Evolutionary conservation across 2,888 invertebrate genomes (phyloP).

Genomic region (Temnothorax ravouxi): DNA sequence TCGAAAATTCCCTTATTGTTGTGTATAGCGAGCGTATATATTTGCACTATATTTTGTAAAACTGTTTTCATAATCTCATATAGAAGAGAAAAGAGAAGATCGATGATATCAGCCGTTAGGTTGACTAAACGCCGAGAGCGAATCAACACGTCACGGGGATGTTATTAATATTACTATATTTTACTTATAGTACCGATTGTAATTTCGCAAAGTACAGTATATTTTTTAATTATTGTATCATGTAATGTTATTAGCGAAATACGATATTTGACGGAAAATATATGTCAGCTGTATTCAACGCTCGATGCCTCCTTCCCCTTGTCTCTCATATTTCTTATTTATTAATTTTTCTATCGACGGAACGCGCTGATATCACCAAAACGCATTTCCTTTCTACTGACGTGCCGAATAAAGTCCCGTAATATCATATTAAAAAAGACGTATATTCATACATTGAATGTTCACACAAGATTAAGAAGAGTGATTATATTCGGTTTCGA

Average conservation of each 20-base stretch:
- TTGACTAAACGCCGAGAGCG: slow-evolving; percentile 51
- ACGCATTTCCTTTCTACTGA: background rate
- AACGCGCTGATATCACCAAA: background rate
- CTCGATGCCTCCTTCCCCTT: background rate
- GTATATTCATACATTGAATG: background rate
- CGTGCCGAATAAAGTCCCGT: background rate
- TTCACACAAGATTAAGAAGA: background rate
- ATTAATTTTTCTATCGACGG: background rate
- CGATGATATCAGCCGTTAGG: slow-evolving; percentile 32
- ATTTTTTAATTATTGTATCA: slow-evolving; percentile 85
- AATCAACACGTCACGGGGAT: slow-evolving; percentile 47
- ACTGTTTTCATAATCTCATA: slow-evolving; percentile 80
- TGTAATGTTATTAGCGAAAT: slow-evolving; percentile 82
- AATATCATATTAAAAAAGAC: background rate
- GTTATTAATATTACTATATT: slow-evolving; percentile 78
- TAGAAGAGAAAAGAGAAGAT: slow-evolving; percentile 5
- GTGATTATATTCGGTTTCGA: background rate
- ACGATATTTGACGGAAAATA: slow-evolving; percentile 83
- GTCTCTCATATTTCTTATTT: background rate
- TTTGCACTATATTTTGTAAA: slow-evolving; percentile 85
- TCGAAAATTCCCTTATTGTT: slow-evolving; percentile 78
- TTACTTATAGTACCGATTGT: slow-evolving; percentile 81
- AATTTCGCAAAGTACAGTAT: slow-evolving; percentile 84
- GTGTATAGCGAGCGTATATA: slow-evolving; percentile 80
- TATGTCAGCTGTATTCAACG: slow-evolving; percentile 71